Evolutionary conservation across 2,888 invertebrate genomes (phyloP).

Genomic region (Synanthedon vespiformis): DNA sequence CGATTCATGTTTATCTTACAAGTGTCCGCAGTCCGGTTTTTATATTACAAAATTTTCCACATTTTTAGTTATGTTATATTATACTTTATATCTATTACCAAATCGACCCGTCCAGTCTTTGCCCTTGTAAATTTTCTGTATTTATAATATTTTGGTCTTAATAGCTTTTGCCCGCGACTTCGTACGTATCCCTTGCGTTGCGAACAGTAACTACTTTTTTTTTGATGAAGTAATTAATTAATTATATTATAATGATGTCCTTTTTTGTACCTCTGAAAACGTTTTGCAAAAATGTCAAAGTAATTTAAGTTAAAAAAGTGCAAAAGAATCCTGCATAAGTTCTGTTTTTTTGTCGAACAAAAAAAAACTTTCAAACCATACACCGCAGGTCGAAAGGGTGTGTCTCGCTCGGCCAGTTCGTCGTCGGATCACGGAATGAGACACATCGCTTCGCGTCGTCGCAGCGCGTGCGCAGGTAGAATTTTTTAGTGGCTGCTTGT

Average conservation of each 20-base stretch:
- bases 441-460: neutral
- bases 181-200: no score
- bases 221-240: no score
- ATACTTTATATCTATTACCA: neutral
- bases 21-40: neutral
- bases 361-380: neutral
- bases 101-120: no score
- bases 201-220: no score
- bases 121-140: no score
- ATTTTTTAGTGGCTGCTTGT: neutral
- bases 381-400: neutral
- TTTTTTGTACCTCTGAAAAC: no score
- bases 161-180: no score
- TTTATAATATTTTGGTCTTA: no score
- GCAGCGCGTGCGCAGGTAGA: conserved; percentile 5
- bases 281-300: no score
- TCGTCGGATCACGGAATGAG: neutral
- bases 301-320: no score
- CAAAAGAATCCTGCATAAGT: no score
- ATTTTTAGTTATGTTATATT: neutral
- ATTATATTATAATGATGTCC: no score
- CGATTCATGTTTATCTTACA: conserved; percentile 24
- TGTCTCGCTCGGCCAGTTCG: neutral
- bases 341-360: neutral
- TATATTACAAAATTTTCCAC: neutral